Conservation (phyloP, 2,888 invertebrate species). For the Drosophila lutescens region DNA sequence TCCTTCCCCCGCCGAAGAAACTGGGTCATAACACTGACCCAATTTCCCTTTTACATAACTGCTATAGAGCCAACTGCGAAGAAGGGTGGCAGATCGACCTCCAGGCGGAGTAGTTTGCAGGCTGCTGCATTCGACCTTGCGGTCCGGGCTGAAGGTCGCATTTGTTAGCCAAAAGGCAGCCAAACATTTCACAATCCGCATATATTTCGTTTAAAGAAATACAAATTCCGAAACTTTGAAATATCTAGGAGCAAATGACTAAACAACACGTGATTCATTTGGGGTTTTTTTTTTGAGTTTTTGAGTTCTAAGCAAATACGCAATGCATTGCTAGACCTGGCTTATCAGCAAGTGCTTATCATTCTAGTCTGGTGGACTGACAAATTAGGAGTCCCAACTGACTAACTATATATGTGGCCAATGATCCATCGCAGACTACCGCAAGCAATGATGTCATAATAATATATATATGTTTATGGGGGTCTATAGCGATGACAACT, state of each 20-base stretch:
- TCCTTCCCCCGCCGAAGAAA: conserved; percentile 23
- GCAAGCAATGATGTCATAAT: conserved; percentile 36
- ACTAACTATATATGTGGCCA: conserved; percentile 14
- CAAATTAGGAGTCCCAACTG: conserved; percentile 15
- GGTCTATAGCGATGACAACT: conserved; percentile 15
- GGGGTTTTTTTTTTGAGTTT: no score
- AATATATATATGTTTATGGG: conserved; percentile 32
- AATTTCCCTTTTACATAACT: conserved; percentile 52
- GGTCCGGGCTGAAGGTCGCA: conserved; percentile 45
- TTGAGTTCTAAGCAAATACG: neutral
- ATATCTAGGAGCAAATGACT: neutral
- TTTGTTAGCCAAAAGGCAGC: conserved; percentile 15
- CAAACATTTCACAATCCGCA: conserved; percentile 12
- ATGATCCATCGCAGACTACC: conserved; percentile 37
- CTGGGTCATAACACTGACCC: conserved; percentile 79
- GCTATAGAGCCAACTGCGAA: neutral
- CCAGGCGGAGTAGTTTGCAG: conserved; percentile 31
- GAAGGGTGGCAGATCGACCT: conserved; percentile 38
- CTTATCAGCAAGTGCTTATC: conserved; percentile 28
- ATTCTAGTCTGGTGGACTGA: conserved; percentile 11
- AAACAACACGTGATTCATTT: conserved; percentile 37
- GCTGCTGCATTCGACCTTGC: conserved; percentile 53
- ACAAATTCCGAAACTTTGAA: conserved; percentile 7
- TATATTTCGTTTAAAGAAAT: conserved; percentile 6
- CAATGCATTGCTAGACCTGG: neutral